phyloP scores from a whole-genome alignment of 2,797 vertebrate genomes.

The Anolis apletophallus region DNA sequence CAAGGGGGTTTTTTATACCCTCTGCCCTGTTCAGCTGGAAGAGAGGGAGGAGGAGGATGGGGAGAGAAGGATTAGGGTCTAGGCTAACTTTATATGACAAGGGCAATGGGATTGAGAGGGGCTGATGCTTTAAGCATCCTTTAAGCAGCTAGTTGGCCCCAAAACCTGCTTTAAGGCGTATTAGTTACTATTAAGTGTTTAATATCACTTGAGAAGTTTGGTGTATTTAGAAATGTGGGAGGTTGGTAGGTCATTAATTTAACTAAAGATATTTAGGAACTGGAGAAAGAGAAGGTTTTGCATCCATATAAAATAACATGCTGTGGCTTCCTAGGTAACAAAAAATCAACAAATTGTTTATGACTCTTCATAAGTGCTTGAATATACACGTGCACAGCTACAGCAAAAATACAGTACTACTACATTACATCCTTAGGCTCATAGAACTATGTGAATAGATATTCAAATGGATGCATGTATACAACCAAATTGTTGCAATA shows the following conservation, averaged over 20 bases:
- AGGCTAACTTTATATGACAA: constrained; percentile 73
- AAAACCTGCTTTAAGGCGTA: constrained; percentile 73
- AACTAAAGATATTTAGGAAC: neutral
- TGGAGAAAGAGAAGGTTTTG: neutral
- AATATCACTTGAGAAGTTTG: constrained; percentile 68
- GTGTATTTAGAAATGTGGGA: constrained; percentile 51
- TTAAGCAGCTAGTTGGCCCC: constrained; percentile 74
- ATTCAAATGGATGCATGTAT: neutral
- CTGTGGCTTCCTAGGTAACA: neutral
- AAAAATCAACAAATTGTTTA: neutral
- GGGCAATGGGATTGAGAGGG: constrained; percentile 76
- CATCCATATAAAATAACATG: neutral
- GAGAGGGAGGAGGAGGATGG: neutral
- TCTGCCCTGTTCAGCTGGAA: constrained; percentile 30
- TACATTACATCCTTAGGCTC: neutral
- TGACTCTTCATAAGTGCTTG: neutral
- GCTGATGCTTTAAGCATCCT: constrained; percentile 72
- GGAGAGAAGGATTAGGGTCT: constrained; percentile 70
- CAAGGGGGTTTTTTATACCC: constrained; percentile 76
- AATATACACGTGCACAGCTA: neutral
- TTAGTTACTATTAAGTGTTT: constrained; percentile 77
- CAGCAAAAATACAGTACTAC: neutral
- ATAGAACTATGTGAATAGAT: neutral
- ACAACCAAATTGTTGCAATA: neutral
- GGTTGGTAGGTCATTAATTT: neutral